A percentile compares a stretch with the other conserved stretches of the same genome.
Conservation (phyloP, 2,113 vertebrate genomes). For the Indri indri region DNA sequence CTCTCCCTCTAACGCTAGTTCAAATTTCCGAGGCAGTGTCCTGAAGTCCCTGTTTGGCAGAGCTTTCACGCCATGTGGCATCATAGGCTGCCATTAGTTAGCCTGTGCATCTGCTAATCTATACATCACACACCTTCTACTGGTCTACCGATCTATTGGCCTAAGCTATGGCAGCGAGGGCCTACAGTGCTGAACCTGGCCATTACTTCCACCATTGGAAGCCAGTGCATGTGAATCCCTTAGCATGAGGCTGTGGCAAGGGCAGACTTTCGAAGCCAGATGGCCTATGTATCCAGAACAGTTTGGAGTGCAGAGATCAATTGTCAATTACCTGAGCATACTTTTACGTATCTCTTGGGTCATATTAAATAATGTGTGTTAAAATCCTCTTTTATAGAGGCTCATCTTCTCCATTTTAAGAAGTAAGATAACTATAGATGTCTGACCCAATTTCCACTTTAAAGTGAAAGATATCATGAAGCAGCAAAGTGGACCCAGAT, state of each 20-base stretch:
- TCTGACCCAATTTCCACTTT: constrained; percentile 1
- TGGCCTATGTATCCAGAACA: not conserved
- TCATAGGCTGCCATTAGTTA: not conserved
- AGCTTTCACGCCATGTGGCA: not conserved
- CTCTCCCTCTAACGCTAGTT: not conserved
- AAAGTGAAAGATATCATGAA: not conserved
- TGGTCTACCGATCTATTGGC: not conserved
- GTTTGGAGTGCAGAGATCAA: not conserved
- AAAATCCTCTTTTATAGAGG: not conserved
- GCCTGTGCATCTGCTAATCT: not conserved
- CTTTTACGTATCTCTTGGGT: not conserved
- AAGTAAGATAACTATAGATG: not conserved
- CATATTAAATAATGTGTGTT: not conserved
- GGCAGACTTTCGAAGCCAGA: not conserved
- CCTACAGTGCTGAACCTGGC: not conserved
- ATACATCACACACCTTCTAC: not conserved
- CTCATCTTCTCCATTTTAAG: constrained; percentile 3
- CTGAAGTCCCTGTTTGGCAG: not conserved
- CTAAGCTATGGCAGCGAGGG: not conserved
- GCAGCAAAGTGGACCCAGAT: not conserved
- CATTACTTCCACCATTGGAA: not conserved
- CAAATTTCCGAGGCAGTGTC: not conserved
- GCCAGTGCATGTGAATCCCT: not conserved
- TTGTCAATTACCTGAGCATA: not conserved
- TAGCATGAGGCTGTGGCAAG: not conserved